A percentile compares a stretch with the other conserved stretches of the same genome.
These are phyloP conservation scores for Dendrocincla fuliginosa DNA, from an alignment of 2,797 vertebrate genomes.

Conservation along the genomic window DNA sequence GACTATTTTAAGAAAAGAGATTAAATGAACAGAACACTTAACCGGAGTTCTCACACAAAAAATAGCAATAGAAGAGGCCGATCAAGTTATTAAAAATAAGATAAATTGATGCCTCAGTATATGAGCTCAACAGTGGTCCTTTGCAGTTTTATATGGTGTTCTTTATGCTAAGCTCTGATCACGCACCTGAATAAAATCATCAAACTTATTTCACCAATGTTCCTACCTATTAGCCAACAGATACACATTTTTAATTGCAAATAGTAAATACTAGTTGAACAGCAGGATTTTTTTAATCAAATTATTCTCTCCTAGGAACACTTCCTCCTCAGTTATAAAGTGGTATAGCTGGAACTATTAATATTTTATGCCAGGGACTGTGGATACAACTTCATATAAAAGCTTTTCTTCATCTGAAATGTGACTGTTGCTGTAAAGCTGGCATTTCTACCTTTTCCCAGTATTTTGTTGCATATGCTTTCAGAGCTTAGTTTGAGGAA, in stretches of 20 bases:
- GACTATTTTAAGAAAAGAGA: slow-evolving; percentile 35
- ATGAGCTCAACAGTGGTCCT: background rate
- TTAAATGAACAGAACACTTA: background rate
- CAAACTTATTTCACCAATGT: background rate
- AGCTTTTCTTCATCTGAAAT: slow-evolving; percentile 43
- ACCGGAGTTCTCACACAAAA: background rate
- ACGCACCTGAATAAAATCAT: background rate
- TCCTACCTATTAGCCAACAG: background rate
- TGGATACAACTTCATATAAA: slow-evolving; percentile 39
- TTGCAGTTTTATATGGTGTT: background rate
- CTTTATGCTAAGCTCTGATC: background rate
- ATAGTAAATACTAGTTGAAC: background rate
- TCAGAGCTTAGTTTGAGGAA: slow-evolving; percentile 32
- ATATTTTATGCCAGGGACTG: slow-evolving; percentile 50
- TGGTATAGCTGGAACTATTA: background rate
- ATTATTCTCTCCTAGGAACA: background rate
- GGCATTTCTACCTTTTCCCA: slow-evolving; percentile 4
- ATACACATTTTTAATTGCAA: slow-evolving; percentile 32
- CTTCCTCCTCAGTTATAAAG: background rate
- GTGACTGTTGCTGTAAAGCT: slow-evolving; percentile 23
- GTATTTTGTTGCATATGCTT: slow-evolving; percentile 25
- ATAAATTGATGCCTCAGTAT: background rate
- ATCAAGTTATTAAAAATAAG: slow-evolving; percentile 31
- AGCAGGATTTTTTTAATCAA: background rate
- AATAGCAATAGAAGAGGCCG: background rate